Conservation (phyloP, 2,888 invertebrate genomes). For the Cheilosia vernalis region DNA sequence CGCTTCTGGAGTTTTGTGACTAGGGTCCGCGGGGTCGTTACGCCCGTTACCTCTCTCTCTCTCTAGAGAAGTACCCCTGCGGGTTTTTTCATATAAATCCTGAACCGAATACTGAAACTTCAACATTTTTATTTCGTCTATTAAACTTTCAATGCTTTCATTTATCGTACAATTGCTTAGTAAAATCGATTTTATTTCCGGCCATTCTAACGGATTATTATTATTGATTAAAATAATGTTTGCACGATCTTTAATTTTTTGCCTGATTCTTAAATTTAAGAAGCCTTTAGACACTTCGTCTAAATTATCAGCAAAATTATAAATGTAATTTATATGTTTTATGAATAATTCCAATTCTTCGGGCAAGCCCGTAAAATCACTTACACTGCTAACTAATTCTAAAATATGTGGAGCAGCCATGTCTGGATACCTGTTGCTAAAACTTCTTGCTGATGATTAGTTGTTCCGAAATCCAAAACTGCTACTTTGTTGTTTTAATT, state of each 20-base stretch:
- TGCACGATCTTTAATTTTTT: constrained; percentile 36
- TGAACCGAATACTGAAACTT: constrained; percentile 20
- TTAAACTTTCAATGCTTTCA: constrained; percentile 33
- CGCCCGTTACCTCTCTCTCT: no score
- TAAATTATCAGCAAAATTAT: constrained; percentile 2
- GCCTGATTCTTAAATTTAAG: constrained; percentile 31
- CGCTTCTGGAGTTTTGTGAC: no score
- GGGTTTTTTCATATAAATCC: constrained; percentile 7
- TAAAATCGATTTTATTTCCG: constrained; percentile 16
- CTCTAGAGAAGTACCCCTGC: no score
- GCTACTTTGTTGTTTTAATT: no score
- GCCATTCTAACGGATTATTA: constrained; percentile 36
- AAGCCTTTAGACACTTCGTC: constrained; percentile 8
- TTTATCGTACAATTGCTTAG: constrained; percentile 20
- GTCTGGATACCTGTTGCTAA: no score
- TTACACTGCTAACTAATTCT: no score
- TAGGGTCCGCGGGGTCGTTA: no score
- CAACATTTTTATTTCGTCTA: constrained; percentile 21
- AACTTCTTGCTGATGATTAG: no score
- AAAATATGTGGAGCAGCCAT: no score
- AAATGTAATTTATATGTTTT: no score
- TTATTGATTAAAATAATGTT: constrained; percentile 42
- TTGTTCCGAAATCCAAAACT: no score
- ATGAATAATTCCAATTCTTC: not conserved
- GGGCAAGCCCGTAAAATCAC: no score